Evolutionary conservation across 2,888 invertebrate genomes (phyloP), one percentile per base, ranked within the genome.

Genomic region (Pocota personata): DNA sequence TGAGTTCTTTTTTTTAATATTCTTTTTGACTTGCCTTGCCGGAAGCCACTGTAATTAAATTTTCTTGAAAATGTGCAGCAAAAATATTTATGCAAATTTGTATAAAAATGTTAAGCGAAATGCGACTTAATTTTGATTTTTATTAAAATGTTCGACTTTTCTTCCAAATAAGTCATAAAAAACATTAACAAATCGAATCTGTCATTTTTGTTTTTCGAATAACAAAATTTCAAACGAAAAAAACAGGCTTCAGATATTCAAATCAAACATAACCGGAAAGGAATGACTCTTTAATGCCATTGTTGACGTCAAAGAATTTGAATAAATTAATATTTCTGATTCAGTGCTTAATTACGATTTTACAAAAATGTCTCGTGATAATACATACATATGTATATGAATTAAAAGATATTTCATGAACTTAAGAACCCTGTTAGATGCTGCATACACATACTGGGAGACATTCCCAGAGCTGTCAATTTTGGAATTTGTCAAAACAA

Each of bases 11-110:
- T 35, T n/a, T 58, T 21, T 40, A 1, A 14, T 77, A 1, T 52
- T 30, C 8, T 69, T 69, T 57, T 27, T 14, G 19, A 27, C 16
- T 78, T 60, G 43, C 35, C 12, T 62, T 69, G 52, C 66, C 80
- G 84, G 84, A 84, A 79, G 37, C 50, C 35, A n/a, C 8, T 27
- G 62, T 43, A 80, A 71, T 80, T 71, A 84, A 72, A 64, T 14
- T 14, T 35, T 12, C 24, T 46, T 62, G 16, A 52, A 62, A 75
- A 69, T 76, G 30, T 30, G 46, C 82, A 40, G 16, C 52, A 3
- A 6, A 50, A 4, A n/a, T 12, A 19, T 19, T 12, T 24, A 14
- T 21, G 27, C 37, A 16, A 67, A 35, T 5, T 35, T 60, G 58
- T 48, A 27, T n/a, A 12, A 50, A 24, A n/a, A 58, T 72, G 14